Percentiles rank a stretch among this genome's conserved stretches.
These are phyloP conservation scores for Drosophila dunni DNA, from an alignment of 1,140 invertebrate genomes.

Conservation along the genomic window DNA sequence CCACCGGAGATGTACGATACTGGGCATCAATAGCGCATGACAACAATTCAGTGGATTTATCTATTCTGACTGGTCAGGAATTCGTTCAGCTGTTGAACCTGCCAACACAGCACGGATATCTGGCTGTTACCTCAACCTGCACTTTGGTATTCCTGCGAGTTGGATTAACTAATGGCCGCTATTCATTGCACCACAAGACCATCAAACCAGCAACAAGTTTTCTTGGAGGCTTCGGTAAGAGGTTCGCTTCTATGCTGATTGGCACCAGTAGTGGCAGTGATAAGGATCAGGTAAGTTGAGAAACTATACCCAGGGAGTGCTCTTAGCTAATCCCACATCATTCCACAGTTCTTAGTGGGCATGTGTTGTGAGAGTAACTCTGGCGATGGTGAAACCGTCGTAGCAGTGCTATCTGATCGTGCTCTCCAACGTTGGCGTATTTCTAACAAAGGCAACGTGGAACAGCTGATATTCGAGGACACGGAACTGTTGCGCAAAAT, in stretches of 20 bases:
- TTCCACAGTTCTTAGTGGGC: conserved; percentile 64
- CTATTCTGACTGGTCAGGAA: conserved; percentile 93
- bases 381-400: conserved; percentile 49
- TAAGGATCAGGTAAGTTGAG: conserved; percentile 90
- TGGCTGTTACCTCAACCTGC: conserved; percentile 96
- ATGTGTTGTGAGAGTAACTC: conserved; percentile 67
- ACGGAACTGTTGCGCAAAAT: conserved; percentile 71
- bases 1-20: conserved; percentile 95
- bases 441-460: conserved; percentile 67
- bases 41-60: conserved; percentile 92
- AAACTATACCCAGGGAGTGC: not conserved
- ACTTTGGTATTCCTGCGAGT: conserved; percentile 92
- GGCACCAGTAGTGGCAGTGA: conserved; percentile 90
- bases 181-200: conserved; percentile 89
- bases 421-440: conserved; percentile 78
- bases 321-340: not conserved
- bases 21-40: conserved; percentile 96
- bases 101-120: conserved; percentile 90
- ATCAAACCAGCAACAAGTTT: conserved; percentile 93
- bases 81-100: conserved; percentile 91
- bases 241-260: conserved; percentile 95
- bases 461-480: conserved; percentile 80
- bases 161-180: conserved; percentile 86
- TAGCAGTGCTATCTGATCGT: conserved; percentile 75
- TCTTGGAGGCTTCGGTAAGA: conserved; percentile 93